Evolutionary conservation across 2,113 vertebrate genomes (phyloP), one percentile per base, ranked within the genome.

Genomic region (Centrocercus urophasianus): DNA sequence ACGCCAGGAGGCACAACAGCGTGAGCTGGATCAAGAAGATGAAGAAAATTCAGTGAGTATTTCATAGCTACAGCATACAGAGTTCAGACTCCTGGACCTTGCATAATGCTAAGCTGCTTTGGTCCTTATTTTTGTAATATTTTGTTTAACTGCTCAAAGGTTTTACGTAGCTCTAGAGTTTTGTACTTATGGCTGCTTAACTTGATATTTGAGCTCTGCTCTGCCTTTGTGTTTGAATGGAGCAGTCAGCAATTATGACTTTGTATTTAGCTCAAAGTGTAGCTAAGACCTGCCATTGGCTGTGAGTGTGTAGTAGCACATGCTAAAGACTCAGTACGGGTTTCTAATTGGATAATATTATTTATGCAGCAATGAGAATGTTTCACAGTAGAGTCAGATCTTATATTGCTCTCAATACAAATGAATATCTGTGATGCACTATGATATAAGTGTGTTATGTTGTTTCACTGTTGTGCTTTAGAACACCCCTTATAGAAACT

Each of bases 11-110:
- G 98, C 97, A 0, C 98, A 99, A 8, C 98, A 99, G 87, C 96
- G 98, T 30, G 98, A 99, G 5, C 97, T 98, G 38, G 99, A 99
- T 47, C 98, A 98, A 22, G 99, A 99, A 0, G 99, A 99, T 1
- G 98, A 99, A 3, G 99, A 99, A 57, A 99, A 99, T 73, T 99
- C 98, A 83, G 99, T 99, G 97, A 97, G 98, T 97, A 64, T 83
- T 93, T 77, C 63, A 70, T 22, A 80, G 27, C 22, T 60, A 0
- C 28, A 52, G 2, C 10, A 30, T 50, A 40, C 18, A 3, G 71
- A 83, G 76, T 63, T 52, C 83, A 63, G 57, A 66, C 57, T 69
- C 52, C 42, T 71, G 9, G n/a, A 54, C n/a, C 40, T 74, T 86
- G 93, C 65, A 6, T 30, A 81, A 81, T 38, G 8, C 13, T 63